Evolutionary conservation across 2,888 invertebrate species (phyloP).

Genomic region (Coleophora flavipennella): DNA sequence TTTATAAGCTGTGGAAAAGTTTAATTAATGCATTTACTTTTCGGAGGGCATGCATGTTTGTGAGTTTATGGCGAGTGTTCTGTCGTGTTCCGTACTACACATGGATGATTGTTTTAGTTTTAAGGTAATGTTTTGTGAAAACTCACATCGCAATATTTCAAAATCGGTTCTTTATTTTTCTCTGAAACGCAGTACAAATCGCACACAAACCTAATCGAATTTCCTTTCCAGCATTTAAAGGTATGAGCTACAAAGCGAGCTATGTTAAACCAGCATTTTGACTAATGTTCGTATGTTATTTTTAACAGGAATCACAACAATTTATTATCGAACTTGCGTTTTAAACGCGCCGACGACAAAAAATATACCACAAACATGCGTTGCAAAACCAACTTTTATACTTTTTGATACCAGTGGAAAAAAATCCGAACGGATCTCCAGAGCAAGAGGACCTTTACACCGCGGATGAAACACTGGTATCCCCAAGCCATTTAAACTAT

Average conservation of each 20-base stretch:
- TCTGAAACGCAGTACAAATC: constrained; percentile 12
- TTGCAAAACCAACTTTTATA: constrained; percentile 3
- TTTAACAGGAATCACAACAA: constrained; percentile 57
- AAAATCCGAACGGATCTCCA: constrained; percentile 21
- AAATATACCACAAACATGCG: neutral
- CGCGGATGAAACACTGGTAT: constrained; percentile 51
- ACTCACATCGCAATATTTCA: constrained; percentile 25
- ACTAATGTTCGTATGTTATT: constrained; percentile 65
- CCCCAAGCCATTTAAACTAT: constrained; percentile 35
- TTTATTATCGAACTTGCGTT: constrained; percentile 13
- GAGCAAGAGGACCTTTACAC: constrained; percentile 25
- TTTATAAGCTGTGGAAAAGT: neutral
- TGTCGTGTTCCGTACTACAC: no score
- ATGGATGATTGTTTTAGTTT: neutral
- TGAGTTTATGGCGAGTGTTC: neutral
- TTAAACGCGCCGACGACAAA: constrained; percentile 8
- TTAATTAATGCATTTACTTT: neutral
- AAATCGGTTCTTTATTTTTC: constrained; percentile 9
- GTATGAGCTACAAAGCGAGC: constrained; percentile 24
- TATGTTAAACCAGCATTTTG: constrained; percentile 26
- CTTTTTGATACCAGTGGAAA: constrained; percentile 53
- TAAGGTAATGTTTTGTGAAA: neutral
- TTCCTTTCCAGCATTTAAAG: constrained; percentile 42
- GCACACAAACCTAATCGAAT: constrained; percentile 23
- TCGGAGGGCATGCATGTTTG: neutral